phyloP scores from a whole-genome alignment of 2,888 invertebrate species.

The Eubasilissa splendida region DNA sequence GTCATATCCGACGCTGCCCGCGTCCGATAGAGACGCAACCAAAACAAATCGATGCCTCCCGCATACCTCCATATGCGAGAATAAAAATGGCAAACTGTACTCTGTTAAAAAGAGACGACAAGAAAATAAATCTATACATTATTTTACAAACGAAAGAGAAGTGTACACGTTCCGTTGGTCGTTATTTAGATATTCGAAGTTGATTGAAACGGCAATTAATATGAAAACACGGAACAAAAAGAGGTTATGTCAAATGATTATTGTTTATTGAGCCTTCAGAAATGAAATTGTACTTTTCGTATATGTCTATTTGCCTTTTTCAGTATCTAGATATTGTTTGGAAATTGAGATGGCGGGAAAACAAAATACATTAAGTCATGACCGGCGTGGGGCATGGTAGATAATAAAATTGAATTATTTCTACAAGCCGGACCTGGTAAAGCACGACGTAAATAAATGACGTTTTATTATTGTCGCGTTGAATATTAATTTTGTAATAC shows the following conservation, averaged over 20 bases:
- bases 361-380: slow-evolving; percentile 22
- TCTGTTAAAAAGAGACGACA: slow-evolving; percentile 30
- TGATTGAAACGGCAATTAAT: background rate
- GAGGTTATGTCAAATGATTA: background rate
- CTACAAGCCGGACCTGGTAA: slow-evolving; percentile 1
- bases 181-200: background rate
- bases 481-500: slow-evolving; percentile 9
- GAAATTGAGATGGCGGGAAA: slow-evolving; percentile 42
- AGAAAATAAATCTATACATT: slow-evolving; percentile 60
- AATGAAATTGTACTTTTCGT: too few relatives aligned
- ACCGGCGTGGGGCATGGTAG: background rate
- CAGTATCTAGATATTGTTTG: background rate
- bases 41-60: slow-evolving; percentile 74
- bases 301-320: too few relatives aligned
- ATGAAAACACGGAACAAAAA: slow-evolving; percentile 1
- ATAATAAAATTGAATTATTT: slow-evolving; percentile 19
- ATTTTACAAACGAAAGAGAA: slow-evolving; percentile 25
- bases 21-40: slow-evolving; percentile 71
- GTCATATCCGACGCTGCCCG: slow-evolving; percentile 63
- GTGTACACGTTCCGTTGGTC: slow-evolving; percentile 27
- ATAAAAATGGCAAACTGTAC: slow-evolving; percentile 6
- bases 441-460: background rate
- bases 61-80: slow-evolving; percentile 48
- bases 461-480: background rate
- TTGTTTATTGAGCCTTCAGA: too few relatives aligned